A percentile compares a stretch with the other conserved stretches of the same genome.
These are phyloP conservation scores for Drosophila mauritiana DNA, from an alignment of 1,140 invertebrate species.

Conservation along the genomic window DNA sequence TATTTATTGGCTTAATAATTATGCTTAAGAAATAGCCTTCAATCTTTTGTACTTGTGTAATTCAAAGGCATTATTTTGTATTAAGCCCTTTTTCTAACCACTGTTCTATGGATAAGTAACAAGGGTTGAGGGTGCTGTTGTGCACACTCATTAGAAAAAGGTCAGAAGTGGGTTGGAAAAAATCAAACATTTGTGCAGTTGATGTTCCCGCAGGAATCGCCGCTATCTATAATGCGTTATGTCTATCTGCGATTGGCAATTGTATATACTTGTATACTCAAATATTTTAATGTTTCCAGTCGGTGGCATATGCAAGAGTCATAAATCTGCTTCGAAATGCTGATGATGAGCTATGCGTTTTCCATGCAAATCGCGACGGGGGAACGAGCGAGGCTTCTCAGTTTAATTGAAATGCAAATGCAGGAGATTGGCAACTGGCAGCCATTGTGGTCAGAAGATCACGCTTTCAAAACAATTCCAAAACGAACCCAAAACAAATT, in stretches of 20 bases:
- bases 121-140: conserved; percentile 23
- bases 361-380: conserved; percentile 68
- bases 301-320: conserved; percentile 64
- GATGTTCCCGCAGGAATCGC: conserved; percentile 70
- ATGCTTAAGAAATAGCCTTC: background rate
- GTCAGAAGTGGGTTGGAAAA: conserved; percentile 63
- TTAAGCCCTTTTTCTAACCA: background rate
- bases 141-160: conserved; percentile 64
- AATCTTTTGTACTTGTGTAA: background rate
- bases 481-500: conserved; percentile 40
- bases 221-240: conserved; percentile 35
- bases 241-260: conserved; percentile 63
- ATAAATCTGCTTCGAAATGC: conserved; percentile 62
- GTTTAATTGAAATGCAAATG: conserved; percentile 78
- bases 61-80: background rate
- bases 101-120: background rate
- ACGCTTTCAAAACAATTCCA: conserved; percentile 56
- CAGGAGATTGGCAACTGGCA: conserved; percentile 29
- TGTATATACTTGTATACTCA: conserved; percentile 27
- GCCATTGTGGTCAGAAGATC: conserved; percentile 60
- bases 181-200: conserved; percentile 71
- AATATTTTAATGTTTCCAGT: conserved; percentile 15
- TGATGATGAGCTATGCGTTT: conserved; percentile 82
- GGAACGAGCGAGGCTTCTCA: background rate
- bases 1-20: background rate